Conservation (phyloP, 2,888 invertebrate species). For the Chrysodeixis includens region DNA sequence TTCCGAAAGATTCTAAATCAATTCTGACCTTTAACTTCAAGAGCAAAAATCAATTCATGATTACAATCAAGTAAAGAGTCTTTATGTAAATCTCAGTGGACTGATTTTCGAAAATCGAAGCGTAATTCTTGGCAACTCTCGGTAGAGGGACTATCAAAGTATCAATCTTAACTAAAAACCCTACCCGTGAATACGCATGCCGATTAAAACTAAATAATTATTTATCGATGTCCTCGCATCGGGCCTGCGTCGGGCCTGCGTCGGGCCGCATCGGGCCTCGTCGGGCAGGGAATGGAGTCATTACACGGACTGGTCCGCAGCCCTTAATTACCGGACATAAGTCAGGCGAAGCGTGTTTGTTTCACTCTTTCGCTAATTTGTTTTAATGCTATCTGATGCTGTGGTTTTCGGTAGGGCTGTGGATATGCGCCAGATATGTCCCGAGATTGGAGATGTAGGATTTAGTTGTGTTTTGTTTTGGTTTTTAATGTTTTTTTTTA, state of each 20-base stretch:
- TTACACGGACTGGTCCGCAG: conserved; percentile 60
- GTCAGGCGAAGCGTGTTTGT: conserved; percentile 77
- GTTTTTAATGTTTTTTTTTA: neutral
- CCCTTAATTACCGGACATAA: conserved; percentile 84
- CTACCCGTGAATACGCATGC: neutral
- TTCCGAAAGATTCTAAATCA: too few relatives aligned
- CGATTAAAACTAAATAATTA: conserved; percentile 22
- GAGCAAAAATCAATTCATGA: too few relatives aligned
- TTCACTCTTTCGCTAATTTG: conserved; percentile 77
- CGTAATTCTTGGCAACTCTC: too few relatives aligned
- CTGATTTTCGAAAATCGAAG: too few relatives aligned
- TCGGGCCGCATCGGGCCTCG: conserved; percentile 14
- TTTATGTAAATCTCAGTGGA: too few relatives aligned
- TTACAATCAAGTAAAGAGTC: too few relatives aligned
- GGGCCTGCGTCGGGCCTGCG: conserved; percentile 20
- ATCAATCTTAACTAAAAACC: neutral
- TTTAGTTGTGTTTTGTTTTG: neutral
- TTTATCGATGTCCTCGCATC: conserved; percentile 44
- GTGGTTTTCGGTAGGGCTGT: conserved; percentile 47
- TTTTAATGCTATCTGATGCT: conserved; percentile 80
- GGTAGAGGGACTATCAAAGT: too few relatives aligned
- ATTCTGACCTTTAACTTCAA: too few relatives aligned
- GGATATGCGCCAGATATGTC: neutral
- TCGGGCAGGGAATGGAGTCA: conserved; percentile 52
- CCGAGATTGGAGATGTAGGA: neutral